Conservation (phyloP, 2,888 invertebrate genomes). For the Stenchaetothrips biformis region DNA sequence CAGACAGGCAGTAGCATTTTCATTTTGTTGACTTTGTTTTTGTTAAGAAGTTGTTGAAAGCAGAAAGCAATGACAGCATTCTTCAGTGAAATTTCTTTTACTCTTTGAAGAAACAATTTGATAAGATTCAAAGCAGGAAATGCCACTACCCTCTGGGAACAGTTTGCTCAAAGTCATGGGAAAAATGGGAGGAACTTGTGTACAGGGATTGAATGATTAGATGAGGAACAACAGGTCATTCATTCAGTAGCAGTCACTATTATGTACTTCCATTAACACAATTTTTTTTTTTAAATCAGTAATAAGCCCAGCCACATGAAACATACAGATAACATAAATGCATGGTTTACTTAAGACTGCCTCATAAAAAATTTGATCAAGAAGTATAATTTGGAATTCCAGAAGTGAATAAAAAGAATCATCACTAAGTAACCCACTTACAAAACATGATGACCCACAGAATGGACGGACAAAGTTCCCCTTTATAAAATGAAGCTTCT, state of each 20-base stretch:
- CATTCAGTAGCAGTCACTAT: background rate
- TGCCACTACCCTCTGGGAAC: background rate
- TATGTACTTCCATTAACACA: background rate
- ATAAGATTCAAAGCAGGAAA: background rate
- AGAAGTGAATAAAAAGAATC: too few relatives aligned
- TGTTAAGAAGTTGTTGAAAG: background rate
- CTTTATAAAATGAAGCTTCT: too few relatives aligned
- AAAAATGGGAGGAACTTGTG: background rate
- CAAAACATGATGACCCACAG: too few relatives aligned
- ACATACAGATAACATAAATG: too few relatives aligned
- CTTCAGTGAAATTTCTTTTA: background rate
- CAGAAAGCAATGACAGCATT: background rate
- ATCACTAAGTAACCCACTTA: too few relatives aligned
- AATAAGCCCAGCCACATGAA: too few relatives aligned
- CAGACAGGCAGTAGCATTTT: constrained; percentile 2
- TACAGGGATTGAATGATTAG: background rate
- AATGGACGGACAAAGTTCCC: too few relatives aligned
- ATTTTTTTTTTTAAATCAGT: background rate
- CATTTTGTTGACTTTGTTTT: background rate
- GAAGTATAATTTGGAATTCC: too few relatives aligned
- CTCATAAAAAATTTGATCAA: too few relatives aligned
- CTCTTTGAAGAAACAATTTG: background rate
- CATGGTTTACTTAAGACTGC: too few relatives aligned
- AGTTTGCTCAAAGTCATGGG: background rate
- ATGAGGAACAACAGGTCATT: background rate